Base-by-base conservation (phyloP, 2,888 invertebrate species). In the Hemaris fuciformis region DNA sequence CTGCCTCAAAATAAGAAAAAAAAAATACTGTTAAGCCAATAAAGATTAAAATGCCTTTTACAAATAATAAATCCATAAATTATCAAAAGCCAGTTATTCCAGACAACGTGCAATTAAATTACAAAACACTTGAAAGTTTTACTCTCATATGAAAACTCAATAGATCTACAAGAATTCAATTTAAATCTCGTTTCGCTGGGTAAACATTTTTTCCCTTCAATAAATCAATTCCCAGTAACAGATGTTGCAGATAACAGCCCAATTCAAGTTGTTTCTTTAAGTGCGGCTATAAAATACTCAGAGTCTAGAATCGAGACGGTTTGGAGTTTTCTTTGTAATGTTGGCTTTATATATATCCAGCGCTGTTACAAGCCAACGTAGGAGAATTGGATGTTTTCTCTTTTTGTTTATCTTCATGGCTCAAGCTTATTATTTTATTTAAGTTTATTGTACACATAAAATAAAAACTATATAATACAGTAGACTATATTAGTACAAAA, bases 221-320 rank as follows among this genome's bases (percentile, higher is more conserved):
- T 53, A 53, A 53, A 53, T 53, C 53, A 53, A 53, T 31, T 53
- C 27, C 10, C 25, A 27, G 53, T 18, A 53, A 53, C 53, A 53
- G 53, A 53, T 53, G 53, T 53, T 53, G 13, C 10, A 15, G 18
- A 31, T 31, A 53, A 53, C 31, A 53, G n/a, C 18, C 18, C 53
- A 53, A 53, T 53, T 20, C 18, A 18, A 31, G 18, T 53, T 53
- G 18, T 53, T 27, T 53, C 53, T 53, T 53, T 31, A 53, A 53
- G 31, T 31, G 53, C 10, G 10, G 31, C 53, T 31, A 53, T 53
- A 53, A 53, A 53, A 53, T 53, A 53, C 31, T 10, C 27, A 18
- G 18, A 53, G 31, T 20, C 53, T 53, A 31, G 31, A 31, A 27
- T 18, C 8, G 31, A 2, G 15, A 53, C 53, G 13, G 53, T 53